phyloP scores from a whole-genome alignment of 2,797 vertebrate species.

The Gadopsis bispinosus region DNA sequence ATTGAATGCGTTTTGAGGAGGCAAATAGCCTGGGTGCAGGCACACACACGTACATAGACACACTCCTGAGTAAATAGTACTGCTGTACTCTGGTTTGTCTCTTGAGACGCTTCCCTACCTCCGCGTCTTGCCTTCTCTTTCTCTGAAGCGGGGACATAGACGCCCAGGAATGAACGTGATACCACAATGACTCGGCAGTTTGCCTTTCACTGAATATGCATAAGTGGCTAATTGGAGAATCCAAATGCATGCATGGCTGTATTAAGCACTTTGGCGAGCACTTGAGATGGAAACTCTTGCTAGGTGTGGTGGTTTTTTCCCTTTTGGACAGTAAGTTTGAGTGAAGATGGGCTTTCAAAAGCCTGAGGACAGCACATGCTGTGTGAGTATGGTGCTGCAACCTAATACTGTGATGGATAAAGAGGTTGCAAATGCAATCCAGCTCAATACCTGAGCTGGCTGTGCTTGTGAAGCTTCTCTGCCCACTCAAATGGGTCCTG shows the following conservation, averaged over 20 bases:
- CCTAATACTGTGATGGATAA: slow-evolving; percentile 40
- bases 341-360: slow-evolving; percentile 32
- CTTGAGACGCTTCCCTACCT: slow-evolving; percentile 39
- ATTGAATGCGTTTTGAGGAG: slow-evolving; percentile 51
- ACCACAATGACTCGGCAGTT: slow-evolving; percentile 72
- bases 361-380: slow-evolving; percentile 2
- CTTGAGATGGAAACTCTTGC: slow-evolving; percentile 28
- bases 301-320: slow-evolving; percentile 18
- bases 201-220: slow-evolving; percentile 69
- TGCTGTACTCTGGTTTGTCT: slow-evolving; percentile 41
- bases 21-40: slow-evolving; percentile 41
- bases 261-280: slow-evolving; percentile 33
- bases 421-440: slow-evolving; percentile 40
- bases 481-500: slow-evolving; percentile 51
- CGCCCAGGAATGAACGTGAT: slow-evolving; percentile 61
- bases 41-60: slow-evolving; percentile 8
- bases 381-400: slow-evolving; percentile 46
- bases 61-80: slow-evolving; percentile 45
- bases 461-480: slow-evolving; percentile 32
- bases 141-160: slow-evolving; percentile 35
- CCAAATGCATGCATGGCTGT: slow-evolving; percentile 13
- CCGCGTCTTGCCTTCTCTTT: slow-evolving; percentile 36
- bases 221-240: slow-evolving; percentile 53
- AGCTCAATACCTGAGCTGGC: slow-evolving; percentile 37
- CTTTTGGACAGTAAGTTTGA: slow-evolving; percentile 1